Conservation (phyloP, 35 echinoderm and acorn worm genomes). For the Lytechinus pictus region DNA sequence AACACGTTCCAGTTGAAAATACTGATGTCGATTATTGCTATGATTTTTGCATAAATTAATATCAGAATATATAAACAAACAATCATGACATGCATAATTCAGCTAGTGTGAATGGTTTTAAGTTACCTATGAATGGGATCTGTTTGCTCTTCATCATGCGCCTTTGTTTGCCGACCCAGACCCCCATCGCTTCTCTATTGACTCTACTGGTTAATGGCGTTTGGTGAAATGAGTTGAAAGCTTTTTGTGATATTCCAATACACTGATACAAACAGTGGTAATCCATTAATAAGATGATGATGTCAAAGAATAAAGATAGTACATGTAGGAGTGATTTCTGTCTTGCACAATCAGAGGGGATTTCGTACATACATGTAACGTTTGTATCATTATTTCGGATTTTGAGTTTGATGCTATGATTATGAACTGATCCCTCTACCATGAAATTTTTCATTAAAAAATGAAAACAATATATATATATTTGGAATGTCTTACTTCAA, state of each 20-base stretch:
- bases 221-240: slow-evolving; percentile 4
- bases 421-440: too few relatives aligned
- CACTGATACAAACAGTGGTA: background rate
- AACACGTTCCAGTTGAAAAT: too few relatives aligned
- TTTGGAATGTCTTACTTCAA: too few relatives aligned
- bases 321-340: background rate
- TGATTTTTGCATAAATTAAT: too few relatives aligned
- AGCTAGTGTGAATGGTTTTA: background rate
- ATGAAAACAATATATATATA: too few relatives aligned
- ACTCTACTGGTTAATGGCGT: background rate
- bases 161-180: background rate
- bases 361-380: background rate
- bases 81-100: too few relatives aligned
- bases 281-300: background rate
- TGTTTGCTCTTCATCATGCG: background rate
- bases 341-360: background rate
- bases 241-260: background rate
- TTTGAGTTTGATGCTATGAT: too few relatives aligned
- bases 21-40: too few relatives aligned
- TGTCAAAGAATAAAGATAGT: background rate
- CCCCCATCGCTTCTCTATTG: background rate
- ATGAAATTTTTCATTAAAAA: too few relatives aligned
- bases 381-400: background rate
- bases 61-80: too few relatives aligned
- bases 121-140: background rate